Base-by-base conservation (phyloP, 2,797 vertebrate species). In the Triplophysa yarkandensis region DNA sequence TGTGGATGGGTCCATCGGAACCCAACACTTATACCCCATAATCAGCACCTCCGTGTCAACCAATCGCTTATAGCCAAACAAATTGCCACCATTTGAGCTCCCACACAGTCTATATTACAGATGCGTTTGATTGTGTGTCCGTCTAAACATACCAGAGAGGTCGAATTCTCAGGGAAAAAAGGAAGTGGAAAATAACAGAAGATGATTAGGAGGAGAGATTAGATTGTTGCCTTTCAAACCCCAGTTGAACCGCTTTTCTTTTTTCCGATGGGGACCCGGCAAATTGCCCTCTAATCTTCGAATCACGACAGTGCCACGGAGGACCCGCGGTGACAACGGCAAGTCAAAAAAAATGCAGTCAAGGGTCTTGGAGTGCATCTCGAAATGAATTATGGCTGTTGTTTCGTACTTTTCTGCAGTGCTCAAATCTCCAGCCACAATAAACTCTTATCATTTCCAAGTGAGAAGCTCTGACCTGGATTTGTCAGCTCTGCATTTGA, bases 1-100 rank as follows among this genome's bases (percentile, higher is more conserved):
- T 77, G 81, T 82, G 81, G 78, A 82, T 80, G 76, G 76, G 81
- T 80, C 81, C 76, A 82, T 82, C 76, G 81, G 81, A 82, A 82
- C 81, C 78, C 73, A 78, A 80, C 78, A 62, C 78, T 82, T 78
- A 82, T 74, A 82, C 81, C 78, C 81, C 76, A 78, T 82, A 79
- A 82, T 82, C 81, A 82, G 74, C 61, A 68, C 76, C 80, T 80
- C 76, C 48, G 61, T 80, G 81, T 82, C 81, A 82, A 82, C 81
- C 81, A 82, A 78, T 82, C 81, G 68, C 65, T 74, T 80, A 82
- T 72, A 80, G 78, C 71, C 39, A 28, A 68, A 78, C 78, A 82
- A 82, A 82, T 80, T 82, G 81, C 81, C 77, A 80, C 80, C 76
- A 82, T 82, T 78, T 78, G 73, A 76, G 81, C 78, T 76, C 76